Conservation (phyloP, 2,888 invertebrate genomes). For the Meta bourneti region DNA sequence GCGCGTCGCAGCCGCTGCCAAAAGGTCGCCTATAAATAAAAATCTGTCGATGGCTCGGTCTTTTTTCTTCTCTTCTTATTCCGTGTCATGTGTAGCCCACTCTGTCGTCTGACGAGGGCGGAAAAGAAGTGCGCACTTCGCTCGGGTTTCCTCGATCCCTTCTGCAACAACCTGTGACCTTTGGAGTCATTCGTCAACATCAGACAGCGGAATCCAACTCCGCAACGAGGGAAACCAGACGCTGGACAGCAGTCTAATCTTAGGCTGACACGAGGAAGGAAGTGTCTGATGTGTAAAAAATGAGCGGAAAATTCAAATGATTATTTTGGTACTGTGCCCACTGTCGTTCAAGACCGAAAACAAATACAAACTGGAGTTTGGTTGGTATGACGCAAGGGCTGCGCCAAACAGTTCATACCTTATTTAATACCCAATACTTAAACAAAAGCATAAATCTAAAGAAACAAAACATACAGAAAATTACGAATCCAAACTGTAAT, state of each 20-base stretch:
- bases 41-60: not conserved
- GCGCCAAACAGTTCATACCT: too few relatives aligned
- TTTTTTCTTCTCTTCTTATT: not conserved
- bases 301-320: not conserved
- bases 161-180: too few relatives aligned
- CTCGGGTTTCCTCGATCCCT: too few relatives aligned
- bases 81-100: not conserved
- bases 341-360: too few relatives aligned
- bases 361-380: too few relatives aligned
- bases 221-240: not conserved
- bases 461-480: too few relatives aligned
- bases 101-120: not conserved
- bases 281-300: not conserved
- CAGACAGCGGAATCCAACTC: not conserved
- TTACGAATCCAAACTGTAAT: too few relatives aligned
- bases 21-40: constrained; percentile 35
- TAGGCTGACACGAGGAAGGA: not conserved
- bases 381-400: too few relatives aligned
- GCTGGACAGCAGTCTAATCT: not conserved
- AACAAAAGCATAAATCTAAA: too few relatives aligned
- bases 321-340: too few relatives aligned
- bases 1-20: constrained; percentile 25
- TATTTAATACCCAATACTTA: too few relatives aligned
- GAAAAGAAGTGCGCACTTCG: not conserved
- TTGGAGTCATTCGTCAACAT: constrained; percentile 1